Evolutionary conservation across 1,140 invertebrate genomes (phyloP).

Genomic region (Wiebesia pumilae): DNA sequence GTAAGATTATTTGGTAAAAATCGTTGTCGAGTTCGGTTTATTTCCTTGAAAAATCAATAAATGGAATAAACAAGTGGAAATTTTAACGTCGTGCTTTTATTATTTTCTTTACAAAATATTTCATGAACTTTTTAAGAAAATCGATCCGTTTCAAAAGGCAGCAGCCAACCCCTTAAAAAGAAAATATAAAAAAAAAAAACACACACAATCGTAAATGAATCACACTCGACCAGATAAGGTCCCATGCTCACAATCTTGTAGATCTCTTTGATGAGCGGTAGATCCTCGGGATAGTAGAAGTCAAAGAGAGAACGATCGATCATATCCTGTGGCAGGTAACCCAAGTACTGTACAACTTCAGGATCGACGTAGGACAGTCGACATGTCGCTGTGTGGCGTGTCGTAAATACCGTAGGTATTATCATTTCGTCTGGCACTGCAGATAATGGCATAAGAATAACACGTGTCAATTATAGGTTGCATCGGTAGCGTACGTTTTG

Average conservation of each 20-base stretch:
- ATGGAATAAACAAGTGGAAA: no score
- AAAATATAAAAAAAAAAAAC: not conserved
- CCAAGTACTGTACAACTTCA: conserved; percentile 87
- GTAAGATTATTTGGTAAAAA: no score
- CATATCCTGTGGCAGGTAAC: conserved; percentile 92
- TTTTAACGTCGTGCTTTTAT: no score
- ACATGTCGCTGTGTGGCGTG: conserved; percentile 84
- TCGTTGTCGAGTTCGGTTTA: no score
- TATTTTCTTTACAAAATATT: no score
- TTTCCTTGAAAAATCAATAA: no score
- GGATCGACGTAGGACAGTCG: conserved; percentile 85
- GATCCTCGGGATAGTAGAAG: conserved; percentile 91
- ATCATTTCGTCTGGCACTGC: conserved; percentile 80
- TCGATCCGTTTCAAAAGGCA: no score
- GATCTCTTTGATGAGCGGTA: conserved; percentile 85
- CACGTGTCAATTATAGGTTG: not conserved
- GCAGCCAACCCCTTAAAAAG: not conserved
- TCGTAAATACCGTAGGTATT: conserved; percentile 81
- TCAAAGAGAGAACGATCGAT: conserved; percentile 87
- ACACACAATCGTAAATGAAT: conserved; percentile 38
- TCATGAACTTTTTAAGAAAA: no score
- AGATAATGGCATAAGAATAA: conserved; percentile 48
- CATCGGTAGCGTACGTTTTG: not conserved
- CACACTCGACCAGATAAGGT: conserved; percentile 58
- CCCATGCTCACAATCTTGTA: conserved; percentile 85